Percentiles rank a stretch among this genome's conserved stretches.
Evolutionary conservation across 2,888 invertebrate species (phyloP).

Genomic region (Campoplex capitator): DNA sequence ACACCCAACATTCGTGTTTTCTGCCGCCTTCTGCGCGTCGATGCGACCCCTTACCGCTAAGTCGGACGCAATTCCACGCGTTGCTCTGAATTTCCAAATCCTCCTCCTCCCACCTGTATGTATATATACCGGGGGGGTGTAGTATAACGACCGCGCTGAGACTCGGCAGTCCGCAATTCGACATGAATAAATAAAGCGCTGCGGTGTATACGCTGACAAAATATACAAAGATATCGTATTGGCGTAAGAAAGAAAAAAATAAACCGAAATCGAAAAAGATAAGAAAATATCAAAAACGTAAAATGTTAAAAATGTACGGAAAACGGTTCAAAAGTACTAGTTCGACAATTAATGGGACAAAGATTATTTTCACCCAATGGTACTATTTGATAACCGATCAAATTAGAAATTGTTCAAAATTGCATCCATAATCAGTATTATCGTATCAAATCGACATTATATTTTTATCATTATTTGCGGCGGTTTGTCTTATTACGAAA

Average conservation of each 20-base stretch:
- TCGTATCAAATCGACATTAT: neutral
- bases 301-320: no score
- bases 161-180: constrained; percentile 69
- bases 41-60: constrained; percentile 55
- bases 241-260: constrained; percentile 29
- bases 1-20: constrained; percentile 55
- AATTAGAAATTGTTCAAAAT: neutral
- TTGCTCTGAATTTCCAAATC: constrained; percentile 70
- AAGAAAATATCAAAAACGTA: neutral
- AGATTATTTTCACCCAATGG: neutral
- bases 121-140: neutral
- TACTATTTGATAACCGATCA: neutral
- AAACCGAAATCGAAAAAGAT: constrained; percentile 22
- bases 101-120: constrained; percentile 68
- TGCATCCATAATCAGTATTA: neutral
- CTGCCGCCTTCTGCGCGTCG: constrained; percentile 58
- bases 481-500: neutral
- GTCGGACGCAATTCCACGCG: constrained; percentile 66
- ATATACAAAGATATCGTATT: constrained; percentile 28
- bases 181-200: constrained; percentile 83
- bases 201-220: constrained; percentile 69
- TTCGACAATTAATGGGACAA: neutral
- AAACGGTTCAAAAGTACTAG: neutral
- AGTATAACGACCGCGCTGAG: constrained; percentile 68
- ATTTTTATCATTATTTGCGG: neutral